Conservation (phyloP, 2,888 invertebrate species). For the Loripinus fragilis region DNA sequence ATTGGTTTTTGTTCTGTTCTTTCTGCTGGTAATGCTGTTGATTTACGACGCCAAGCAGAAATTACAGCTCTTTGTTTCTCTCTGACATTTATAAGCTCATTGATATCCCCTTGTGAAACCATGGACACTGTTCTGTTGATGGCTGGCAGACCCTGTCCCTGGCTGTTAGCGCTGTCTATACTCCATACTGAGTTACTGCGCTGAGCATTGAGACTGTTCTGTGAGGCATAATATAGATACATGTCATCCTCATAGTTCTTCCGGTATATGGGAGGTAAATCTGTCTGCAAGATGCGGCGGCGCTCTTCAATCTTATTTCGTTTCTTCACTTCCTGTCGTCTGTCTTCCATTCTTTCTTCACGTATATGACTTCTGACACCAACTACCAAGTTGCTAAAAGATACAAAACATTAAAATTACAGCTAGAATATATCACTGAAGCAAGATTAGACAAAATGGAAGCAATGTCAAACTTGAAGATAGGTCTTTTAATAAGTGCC, state of each 20-base stretch:
- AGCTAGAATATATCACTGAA: no score
- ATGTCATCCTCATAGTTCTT: constrained; percentile 48
- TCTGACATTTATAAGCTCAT: background rate
- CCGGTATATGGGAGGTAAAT: constrained; percentile 53
- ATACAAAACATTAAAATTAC: no score
- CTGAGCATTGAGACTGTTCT: background rate
- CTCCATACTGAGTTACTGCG: background rate
- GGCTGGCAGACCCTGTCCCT: constrained; percentile 21
- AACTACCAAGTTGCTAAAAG: constrained; percentile 56
- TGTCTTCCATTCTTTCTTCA: constrained; percentile 69
- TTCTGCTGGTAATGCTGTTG: background rate
- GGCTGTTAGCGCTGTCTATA: background rate
- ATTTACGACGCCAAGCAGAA: background rate
- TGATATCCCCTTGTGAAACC: background rate
- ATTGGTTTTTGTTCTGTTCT: constrained; percentile 17
- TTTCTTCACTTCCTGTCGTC: constrained; percentile 65
- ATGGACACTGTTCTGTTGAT: background rate
- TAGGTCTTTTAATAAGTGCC: no score
- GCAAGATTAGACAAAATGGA: no score
- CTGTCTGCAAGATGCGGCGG: constrained; percentile 66
- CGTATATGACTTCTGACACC: constrained; percentile 73
- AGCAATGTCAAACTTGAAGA: no score
- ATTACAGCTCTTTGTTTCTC: background rate
- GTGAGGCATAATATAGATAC: constrained; percentile 34
- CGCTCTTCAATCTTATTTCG: constrained; percentile 68